Percentiles rank a stretch among this genome's conserved stretches.
Evolutionary conservation across 2,113 vertebrate species (phyloP).

Genomic region (Eolophus roseicapilla): DNA sequence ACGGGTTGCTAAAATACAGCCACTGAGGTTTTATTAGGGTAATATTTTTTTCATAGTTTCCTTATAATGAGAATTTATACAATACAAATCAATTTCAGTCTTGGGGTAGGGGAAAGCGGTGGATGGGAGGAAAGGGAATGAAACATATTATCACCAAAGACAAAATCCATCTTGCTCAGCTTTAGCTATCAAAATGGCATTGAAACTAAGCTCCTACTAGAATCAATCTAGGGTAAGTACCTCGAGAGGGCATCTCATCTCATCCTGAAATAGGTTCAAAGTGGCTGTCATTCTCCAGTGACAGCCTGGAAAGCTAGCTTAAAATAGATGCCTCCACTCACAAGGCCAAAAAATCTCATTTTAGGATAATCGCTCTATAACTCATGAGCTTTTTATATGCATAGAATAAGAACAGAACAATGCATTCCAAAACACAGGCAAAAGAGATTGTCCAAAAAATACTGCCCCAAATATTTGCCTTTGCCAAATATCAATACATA

Average conservation of each 20-base stretch:
- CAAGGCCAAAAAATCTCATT: background rate
- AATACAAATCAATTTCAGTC: background rate
- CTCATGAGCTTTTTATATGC: background rate
- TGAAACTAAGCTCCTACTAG: background rate
- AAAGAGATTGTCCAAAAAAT: background rate
- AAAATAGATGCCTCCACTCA: background rate
- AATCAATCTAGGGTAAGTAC: background rate
- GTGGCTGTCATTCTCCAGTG: background rate
- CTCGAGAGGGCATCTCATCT: background rate
- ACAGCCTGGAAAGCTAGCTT: background rate
- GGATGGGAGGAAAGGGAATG: background rate
- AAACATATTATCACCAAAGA: background rate
- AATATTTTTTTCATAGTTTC: background rate
- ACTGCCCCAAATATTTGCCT: background rate
- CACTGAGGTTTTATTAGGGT: background rate
- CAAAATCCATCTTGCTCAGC: background rate
- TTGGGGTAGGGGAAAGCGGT: background rate
- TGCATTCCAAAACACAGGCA: background rate
- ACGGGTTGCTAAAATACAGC: constrained; percentile 54
- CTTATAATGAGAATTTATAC: background rate
- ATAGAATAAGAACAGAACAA: background rate
- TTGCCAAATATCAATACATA: background rate
- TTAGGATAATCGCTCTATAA: background rate
- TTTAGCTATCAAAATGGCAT: background rate
- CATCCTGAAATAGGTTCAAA: background rate